Conservation (phyloP, 1,140 invertebrate species). For the Hylaeus anthracinus region DNA sequence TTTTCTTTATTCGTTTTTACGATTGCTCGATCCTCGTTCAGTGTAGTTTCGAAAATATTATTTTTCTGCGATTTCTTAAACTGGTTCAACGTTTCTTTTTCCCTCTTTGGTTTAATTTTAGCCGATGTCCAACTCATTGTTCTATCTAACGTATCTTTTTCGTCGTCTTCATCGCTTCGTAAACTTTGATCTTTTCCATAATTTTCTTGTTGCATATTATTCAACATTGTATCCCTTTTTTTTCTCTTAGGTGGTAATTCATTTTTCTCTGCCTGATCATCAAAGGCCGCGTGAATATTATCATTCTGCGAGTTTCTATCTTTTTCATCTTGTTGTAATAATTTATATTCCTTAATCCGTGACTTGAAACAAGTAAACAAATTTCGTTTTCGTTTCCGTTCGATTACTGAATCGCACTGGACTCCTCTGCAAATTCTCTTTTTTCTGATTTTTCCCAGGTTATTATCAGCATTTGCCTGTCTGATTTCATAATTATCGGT, state of each 20-base stretch:
- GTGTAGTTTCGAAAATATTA: background rate
- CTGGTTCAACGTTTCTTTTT: background rate
- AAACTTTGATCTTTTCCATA: background rate
- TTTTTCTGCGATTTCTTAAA: background rate
- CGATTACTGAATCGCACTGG: constrained; percentile 38
- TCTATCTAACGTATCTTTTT: background rate
- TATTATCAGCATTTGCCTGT: background rate
- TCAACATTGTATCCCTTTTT: background rate
- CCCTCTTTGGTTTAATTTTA: background rate
- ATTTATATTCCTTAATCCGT: background rate
- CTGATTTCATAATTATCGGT: background rate
- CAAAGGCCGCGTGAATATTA: background rate
- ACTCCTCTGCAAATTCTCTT: constrained; percentile 59
- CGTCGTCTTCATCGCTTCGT: too few species aligned
- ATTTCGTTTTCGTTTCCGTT: background rate
- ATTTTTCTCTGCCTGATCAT: background rate
- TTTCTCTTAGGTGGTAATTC: background rate
- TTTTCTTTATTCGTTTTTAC: background rate
- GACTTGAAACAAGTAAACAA: constrained; percentile 32
- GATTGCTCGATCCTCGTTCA: too few species aligned
- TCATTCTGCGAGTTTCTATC: background rate
- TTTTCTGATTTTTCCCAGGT: background rate
- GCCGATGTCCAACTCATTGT: background rate
- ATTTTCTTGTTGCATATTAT: background rate
- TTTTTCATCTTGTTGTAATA: background rate